phyloP scores from a whole-genome alignment of 2,113 vertebrate genomes.

The Pterocles gutturalis region DNA sequence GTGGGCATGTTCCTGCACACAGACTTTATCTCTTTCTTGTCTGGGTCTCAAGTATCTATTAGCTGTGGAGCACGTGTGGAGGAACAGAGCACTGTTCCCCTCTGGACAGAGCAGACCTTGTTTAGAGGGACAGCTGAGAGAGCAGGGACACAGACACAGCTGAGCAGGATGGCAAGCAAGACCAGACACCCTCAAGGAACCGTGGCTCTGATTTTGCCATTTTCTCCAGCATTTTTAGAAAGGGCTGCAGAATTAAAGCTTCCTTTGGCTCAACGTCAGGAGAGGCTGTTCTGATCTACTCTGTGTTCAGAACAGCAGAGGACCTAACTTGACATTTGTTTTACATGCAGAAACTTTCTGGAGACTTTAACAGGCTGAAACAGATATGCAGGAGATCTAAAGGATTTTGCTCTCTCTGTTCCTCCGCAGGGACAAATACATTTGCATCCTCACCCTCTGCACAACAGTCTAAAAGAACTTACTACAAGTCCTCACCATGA shows the following conservation, averaged over 20 bases:
- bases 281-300: not conserved
- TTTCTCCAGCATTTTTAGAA: not conserved
- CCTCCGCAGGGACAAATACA: not conserved
- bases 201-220: accelerated
- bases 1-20: not conserved
- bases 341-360: not conserved
- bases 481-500: not conserved
- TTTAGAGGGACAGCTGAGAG: not conserved
- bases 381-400: not conserved
- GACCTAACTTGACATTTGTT: not conserved
- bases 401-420: not conserved
- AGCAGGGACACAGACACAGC: accelerated
- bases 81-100: not conserved
- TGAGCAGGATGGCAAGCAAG: not conserved
- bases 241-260: not conserved
- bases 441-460: not conserved
- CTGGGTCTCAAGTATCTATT: not conserved
- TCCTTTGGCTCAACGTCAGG: not conserved
- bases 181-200: not conserved
- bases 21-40: not conserved
- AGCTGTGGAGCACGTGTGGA: not conserved
- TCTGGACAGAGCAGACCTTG: not conserved
- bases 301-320: not conserved
- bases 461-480: not conserved
- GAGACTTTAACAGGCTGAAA: not conserved